These are phyloP conservation scores for Neodiprion virginianus DNA, from an alignment of 1,140 invertebrate genomes.

Conservation along the genomic window DNA sequence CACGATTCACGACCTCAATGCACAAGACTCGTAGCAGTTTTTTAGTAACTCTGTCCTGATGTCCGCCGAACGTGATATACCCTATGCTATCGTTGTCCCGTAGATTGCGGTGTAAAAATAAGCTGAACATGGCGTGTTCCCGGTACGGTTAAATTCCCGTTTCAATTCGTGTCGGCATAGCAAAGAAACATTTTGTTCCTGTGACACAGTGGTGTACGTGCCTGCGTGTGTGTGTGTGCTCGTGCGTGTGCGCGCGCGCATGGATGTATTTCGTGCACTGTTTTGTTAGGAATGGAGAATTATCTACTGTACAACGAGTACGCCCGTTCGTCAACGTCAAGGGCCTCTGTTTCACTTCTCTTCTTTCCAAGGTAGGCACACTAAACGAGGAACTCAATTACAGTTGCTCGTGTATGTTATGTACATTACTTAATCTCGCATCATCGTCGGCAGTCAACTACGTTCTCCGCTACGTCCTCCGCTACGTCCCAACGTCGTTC, in stretches of 20 bases:
- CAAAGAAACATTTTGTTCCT: not conserved
- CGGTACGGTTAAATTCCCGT: not conserved
- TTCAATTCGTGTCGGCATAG: not conserved
- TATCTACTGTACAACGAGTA: not conserved
- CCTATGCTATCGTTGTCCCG: not conserved
- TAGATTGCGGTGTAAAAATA: not conserved
- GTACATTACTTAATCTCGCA: no score
- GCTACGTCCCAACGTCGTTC: no score
- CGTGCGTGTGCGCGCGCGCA: not conserved
- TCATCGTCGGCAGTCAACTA: no score
- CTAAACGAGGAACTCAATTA: not conserved
- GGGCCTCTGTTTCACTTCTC: not conserved
- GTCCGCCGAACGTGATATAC: not conserved
- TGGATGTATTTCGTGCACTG: not conserved
- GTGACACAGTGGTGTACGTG: not conserved
- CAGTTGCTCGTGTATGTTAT: no score
- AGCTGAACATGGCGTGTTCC: not conserved
- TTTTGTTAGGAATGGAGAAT: conserved; percentile 3
- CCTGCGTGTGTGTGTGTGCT: not conserved
- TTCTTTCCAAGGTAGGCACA: not conserved
- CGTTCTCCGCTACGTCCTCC: no score
- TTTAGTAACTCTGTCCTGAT: not conserved
- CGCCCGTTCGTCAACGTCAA: not conserved
- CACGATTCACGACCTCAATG: not conserved
- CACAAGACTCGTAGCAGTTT: not conserved